Evolutionary conservation across 2,113 vertebrate species (phyloP), one percentile per base, ranked within the genome.

Genomic region (Brachypodius melanocephalos): DNA sequence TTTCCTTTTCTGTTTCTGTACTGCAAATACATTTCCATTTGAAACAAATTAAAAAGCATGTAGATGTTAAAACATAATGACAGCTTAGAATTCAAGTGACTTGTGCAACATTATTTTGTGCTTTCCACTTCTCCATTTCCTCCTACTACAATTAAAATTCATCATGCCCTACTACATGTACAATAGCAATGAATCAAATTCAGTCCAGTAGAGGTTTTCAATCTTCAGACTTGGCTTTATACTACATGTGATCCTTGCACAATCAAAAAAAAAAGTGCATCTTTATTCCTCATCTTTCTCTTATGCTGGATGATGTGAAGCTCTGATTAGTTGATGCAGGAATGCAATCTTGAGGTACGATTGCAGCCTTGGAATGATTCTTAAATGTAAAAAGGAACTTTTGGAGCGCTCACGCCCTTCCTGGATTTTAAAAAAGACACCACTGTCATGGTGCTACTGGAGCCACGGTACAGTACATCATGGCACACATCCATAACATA

Each of bases 21-120:
- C 59, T 85, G 77, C 84, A 88, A 73, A 79, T 55, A 78, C 77
- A 85, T 63, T 95, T 91, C 49, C 80, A 83, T 89, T 88, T 42
- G 46, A 96, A 96, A 94, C 87, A 94, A 89, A 96, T 92, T 88
- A 88, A 97, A 95, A 95, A 96, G 90, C 92, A 82, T 58, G 80
- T 72, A 92, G 90, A 89, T 89, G 80, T 93, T 89, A 96, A 95
- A 96, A 97, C 81, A 80, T 68, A 97, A 82, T 29, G 79, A 96
- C 88, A 92, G 62, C 76, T 95, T 82, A 88, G 90, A 95, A 93
- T 95, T 96, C 90, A 96, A 97, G 94, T 97, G 97, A 96, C 95
- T 97, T 97, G 97, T 97, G 97, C 97, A 96, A 96, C 83, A 73
- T 95, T 92, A 69, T 96, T 92, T 97, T 97, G 97, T 97, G 97